phyloP scores from a whole-genome alignment of 2,113 vertebrate species.

The Propithecus coquereli region DNA sequence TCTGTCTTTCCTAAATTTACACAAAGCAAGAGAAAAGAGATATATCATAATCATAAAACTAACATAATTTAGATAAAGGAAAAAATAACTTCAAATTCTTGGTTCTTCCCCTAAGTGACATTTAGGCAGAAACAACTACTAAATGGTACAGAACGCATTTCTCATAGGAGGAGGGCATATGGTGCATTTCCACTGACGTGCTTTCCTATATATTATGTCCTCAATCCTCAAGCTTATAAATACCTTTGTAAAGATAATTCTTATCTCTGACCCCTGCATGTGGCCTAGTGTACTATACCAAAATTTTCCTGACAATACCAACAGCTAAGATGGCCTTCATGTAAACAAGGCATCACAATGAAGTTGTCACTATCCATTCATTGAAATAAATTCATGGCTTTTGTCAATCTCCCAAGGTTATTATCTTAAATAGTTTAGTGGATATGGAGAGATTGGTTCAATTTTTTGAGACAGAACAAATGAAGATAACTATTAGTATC shows the following conservation, averaged over 20 bases:
- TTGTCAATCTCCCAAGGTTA: background rate
- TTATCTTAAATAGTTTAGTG: background rate
- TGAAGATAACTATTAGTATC: background rate
- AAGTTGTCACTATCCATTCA: background rate
- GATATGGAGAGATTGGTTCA: background rate
- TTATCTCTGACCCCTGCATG: background rate
- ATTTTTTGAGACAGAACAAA: background rate
- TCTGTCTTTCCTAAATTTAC: background rate
- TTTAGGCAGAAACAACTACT: background rate
- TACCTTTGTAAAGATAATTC: background rate
- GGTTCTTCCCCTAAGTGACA: background rate
- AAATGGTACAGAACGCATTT: background rate
- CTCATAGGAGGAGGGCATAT: background rate
- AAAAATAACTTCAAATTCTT: background rate
- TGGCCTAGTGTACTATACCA: too few species aligned
- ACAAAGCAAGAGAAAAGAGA: background rate
- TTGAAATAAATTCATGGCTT: background rate
- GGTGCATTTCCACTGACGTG: background rate
- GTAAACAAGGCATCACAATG: background rate
- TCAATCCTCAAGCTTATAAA: background rate
- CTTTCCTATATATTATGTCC: background rate
- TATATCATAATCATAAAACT: background rate
- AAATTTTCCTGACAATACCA: background rate
- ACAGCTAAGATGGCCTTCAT: background rate
- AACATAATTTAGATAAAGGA: background rate